Evolutionary conservation across 2,888 invertebrate species (phyloP).

Genomic region (Chorisops tibialis): DNA sequence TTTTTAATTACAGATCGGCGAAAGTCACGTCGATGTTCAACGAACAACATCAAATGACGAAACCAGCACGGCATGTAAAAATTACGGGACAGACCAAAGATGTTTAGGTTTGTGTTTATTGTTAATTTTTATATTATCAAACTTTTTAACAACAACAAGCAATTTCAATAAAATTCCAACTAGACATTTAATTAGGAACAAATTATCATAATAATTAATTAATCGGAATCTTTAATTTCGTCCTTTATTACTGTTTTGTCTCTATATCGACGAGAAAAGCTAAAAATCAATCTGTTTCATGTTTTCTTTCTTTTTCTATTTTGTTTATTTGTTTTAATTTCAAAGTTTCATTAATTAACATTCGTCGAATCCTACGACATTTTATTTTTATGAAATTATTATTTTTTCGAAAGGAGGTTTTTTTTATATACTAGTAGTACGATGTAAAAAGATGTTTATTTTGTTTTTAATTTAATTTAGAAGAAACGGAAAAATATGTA

Average conservation of each 20-base stretch:
- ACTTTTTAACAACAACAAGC: constrained; percentile 24
- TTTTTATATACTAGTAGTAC: not conserved
- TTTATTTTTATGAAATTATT: too few species aligned
- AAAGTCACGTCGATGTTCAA: constrained; percentile 46
- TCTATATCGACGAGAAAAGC: constrained; percentile 44
- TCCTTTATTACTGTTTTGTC: not conserved
- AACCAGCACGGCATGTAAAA: constrained; percentile 47
- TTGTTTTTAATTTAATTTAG: not conserved
- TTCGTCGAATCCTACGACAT: not conserved
- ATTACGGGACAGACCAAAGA: constrained; percentile 48
- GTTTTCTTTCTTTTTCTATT: constrained; percentile 3
- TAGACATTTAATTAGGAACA: constrained; percentile 24
- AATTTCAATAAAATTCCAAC: constrained; percentile 25
- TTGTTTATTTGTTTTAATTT: not conserved
- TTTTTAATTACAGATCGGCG: constrained; percentile 46
- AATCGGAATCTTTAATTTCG: not conserved
- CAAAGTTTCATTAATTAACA: not conserved
- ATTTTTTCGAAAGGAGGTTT: too few species aligned
- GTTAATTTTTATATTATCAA: constrained; percentile 28
- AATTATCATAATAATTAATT: constrained; percentile 29
- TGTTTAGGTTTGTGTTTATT: constrained; percentile 52
- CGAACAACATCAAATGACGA: constrained; percentile 44
- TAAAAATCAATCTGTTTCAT: constrained; percentile 35
- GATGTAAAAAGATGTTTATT: not conserved
- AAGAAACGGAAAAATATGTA: not conserved